Evolutionary conservation across 2,113 vertebrate species (phyloP).

Genomic region (Dasyornis broadbenti): DNA sequence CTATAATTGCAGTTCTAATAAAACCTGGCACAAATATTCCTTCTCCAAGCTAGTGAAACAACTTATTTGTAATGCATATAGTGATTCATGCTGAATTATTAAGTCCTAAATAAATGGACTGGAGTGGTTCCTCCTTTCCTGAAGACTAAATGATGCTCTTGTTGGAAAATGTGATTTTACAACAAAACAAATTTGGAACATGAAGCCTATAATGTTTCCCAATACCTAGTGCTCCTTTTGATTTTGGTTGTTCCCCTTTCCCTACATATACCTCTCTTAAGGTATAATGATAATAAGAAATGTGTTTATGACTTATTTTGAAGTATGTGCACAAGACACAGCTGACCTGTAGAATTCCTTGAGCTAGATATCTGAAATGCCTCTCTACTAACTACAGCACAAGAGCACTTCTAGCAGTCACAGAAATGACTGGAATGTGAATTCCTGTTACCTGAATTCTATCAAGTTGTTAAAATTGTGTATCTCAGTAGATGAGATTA

Average conservation of each 20-base stretch:
- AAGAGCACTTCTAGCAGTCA: constrained; percentile 41
- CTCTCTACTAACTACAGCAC: background rate
- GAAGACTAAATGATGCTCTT: constrained; percentile 21
- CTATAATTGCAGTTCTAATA: background rate
- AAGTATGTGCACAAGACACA: background rate
- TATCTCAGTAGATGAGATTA: constrained; percentile 10
- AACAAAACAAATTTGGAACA: background rate
- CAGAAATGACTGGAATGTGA: constrained; percentile 64
- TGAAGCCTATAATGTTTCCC: background rate
- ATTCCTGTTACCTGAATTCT: constrained; percentile 65
- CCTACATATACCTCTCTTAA: background rate
- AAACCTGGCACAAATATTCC: background rate
- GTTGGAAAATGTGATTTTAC: background rate
- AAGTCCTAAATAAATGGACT: background rate
- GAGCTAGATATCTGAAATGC: background rate
- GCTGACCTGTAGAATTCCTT: background rate
- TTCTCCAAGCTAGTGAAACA: background rate
- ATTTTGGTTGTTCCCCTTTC: background rate
- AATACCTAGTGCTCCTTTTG: background rate
- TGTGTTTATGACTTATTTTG: background rate
- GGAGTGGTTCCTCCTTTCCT: constrained; percentile 31
- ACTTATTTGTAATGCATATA: background rate
- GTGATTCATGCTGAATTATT: background rate
- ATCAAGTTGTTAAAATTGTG: constrained; percentile 15
- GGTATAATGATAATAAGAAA: background rate